These are phyloP conservation scores for Drosophila baimaii DNA, from an alignment of 1,140 invertebrate genomes.

Conservation along the genomic window DNA sequence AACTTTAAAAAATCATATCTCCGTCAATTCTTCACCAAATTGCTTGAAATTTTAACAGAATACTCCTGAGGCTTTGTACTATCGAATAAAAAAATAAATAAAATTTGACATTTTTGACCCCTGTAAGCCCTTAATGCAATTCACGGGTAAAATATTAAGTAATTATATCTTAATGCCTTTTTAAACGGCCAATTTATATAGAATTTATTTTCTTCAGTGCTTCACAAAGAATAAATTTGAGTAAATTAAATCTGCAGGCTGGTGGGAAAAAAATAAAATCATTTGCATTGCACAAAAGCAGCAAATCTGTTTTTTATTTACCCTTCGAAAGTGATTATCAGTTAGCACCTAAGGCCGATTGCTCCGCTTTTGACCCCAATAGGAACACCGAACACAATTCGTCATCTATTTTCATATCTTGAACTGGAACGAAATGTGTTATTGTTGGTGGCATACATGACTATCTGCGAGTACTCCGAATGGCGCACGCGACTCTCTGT, in stretches of 20 bases:
- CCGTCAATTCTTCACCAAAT: too few species aligned
- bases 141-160: not conserved
- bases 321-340: conserved; percentile 21
- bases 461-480: conserved; percentile 59
- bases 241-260: conserved; percentile 15
- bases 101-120: too few species aligned
- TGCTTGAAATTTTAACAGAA: too few species aligned
- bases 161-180: not conserved
- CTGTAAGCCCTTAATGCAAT: too few species aligned
- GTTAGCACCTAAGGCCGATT: conserved; percentile 25
- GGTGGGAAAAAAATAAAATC: conserved; percentile 6
- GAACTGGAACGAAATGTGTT: conserved; percentile 15
- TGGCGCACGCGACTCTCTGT: conserved; percentile 71
- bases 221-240: conserved; percentile 2
- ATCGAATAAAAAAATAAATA: too few species aligned
- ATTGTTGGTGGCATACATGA: conserved; percentile 75
- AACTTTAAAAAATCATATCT: too few species aligned
- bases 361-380: conserved; percentile 56
- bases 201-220: not conserved
- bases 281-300: conserved; percentile 28
- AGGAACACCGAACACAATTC: conserved; percentile 22
- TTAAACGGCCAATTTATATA: not conserved
- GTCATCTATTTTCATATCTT: conserved; percentile 21
- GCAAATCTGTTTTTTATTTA: conserved; percentile 12
- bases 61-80: too few species aligned